phyloP scores from a whole-genome alignment of 2,888 invertebrate species.

The Subacronicta megacephala region DNA sequence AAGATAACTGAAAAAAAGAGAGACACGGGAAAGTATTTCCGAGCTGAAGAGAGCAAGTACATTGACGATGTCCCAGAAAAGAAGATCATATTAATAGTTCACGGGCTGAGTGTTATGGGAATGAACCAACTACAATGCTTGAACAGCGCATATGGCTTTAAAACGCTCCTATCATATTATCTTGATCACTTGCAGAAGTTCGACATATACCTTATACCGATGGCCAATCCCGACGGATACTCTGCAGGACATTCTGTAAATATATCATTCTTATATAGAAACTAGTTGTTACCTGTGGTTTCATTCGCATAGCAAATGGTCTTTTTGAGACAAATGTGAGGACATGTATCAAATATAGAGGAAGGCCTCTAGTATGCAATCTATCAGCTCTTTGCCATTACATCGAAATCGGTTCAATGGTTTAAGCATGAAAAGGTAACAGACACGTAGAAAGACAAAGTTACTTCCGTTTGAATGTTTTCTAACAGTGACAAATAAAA shows the following conservation, averaged over 20 bases:
- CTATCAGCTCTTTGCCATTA: no score
- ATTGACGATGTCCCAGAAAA: conserved; percentile 71
- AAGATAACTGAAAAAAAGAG: conserved; percentile 60
- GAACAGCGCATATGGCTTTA: conserved; percentile 37
- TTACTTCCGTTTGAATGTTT: no score
- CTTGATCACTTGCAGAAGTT: conserved; percentile 74
- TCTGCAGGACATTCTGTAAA: conserved; percentile 16
- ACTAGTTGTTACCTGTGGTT: no score
- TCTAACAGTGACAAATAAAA: no score
- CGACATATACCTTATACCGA: conserved; percentile 79
- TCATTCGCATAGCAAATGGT: no score
- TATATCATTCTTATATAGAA: conserved; percentile 6
- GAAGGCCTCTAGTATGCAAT: no score
- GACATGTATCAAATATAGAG: no score
- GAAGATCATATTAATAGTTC: conserved; percentile 81
- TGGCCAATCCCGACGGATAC: conserved; percentile 82
- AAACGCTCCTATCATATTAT: conserved; percentile 68
- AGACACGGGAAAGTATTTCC: conserved; percentile 50
- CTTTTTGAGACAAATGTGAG: no score
- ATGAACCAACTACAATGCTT: conserved; percentile 17
- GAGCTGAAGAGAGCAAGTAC: conserved; percentile 69
- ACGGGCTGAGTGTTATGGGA: conserved; percentile 75
- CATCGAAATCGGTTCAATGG: no score
- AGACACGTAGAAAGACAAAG: no score
- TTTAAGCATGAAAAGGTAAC: no score